These are phyloP conservation scores for Crenuchus spilurus DNA, from an alignment of 2,797 vertebrate species.

Conservation along the genomic window DNA sequence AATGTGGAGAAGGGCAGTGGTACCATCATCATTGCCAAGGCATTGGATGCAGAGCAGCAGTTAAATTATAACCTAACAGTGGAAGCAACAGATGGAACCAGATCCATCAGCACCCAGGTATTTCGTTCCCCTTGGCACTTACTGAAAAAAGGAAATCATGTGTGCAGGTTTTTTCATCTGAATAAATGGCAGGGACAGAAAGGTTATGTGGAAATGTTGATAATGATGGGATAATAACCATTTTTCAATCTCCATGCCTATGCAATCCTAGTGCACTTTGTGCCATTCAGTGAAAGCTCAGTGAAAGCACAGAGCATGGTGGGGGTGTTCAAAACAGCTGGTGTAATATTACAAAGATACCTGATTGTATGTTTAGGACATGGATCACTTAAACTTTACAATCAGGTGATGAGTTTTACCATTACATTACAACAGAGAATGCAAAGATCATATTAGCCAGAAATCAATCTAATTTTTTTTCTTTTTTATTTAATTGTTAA, in stretches of 20 bases:
- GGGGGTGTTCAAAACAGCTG: not conserved
- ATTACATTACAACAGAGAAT: slow-evolving; percentile 2
- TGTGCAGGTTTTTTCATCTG: slow-evolving; percentile 12
- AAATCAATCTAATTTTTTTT: not conserved
- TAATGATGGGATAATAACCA: slow-evolving; percentile 14
- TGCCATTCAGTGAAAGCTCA: not conserved
- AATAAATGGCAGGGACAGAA: slow-evolving; percentile 27
- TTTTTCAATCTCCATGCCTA: not conserved
- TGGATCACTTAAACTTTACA: not conserved
- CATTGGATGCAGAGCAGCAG: slow-evolving; percentile 84
- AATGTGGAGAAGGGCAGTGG: slow-evolving; percentile 86
- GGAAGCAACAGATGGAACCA: slow-evolving; percentile 85
- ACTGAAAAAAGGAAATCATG: slow-evolving; percentile 13
- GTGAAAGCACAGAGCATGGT: not conserved
- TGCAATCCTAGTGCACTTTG: slow-evolving; percentile 7
- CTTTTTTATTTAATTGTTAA: too few species aligned
- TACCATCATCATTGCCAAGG: slow-evolving; percentile 82
- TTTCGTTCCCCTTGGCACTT: slow-evolving; percentile 24
- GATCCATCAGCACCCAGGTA: slow-evolving; percentile 61
- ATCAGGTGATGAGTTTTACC: not conserved
- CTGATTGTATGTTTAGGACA: not conserved
- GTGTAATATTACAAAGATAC: slow-evolving; percentile 10
- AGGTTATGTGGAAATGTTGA: slow-evolving; percentile 5
- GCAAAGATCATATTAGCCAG: not conserved
- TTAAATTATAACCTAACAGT: slow-evolving; percentile 87